These are phyloP conservation scores for Rana temporaria DNA, from an alignment of 2,113 vertebrate species.

Conservation along the genomic window DNA sequence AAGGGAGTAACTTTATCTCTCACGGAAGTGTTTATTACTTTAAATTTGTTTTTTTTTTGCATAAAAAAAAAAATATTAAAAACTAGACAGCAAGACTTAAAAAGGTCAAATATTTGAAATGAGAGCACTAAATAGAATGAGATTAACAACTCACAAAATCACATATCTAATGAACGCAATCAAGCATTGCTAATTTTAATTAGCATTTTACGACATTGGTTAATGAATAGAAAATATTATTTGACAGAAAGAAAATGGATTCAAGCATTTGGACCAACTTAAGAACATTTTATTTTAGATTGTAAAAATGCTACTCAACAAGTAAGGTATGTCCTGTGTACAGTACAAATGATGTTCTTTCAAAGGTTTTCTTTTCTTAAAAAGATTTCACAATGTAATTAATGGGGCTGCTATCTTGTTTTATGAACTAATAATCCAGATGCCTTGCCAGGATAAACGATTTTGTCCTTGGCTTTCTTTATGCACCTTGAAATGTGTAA, in stretches of 20 bases:
- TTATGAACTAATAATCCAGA: conserved; percentile 57
- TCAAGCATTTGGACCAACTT: background rate
- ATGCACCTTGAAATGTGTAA: conserved; percentile 58
- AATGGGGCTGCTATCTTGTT: conserved; percentile 27
- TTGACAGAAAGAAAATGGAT: background rate
- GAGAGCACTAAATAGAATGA: conserved; percentile 25
- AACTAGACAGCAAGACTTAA: conserved; percentile 8
- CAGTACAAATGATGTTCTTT: conserved; percentile 33
- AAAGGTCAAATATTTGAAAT: conserved; percentile 43
- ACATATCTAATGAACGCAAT: conserved; percentile 25
- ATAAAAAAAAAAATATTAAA: background rate
- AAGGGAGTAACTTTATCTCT: too few species aligned
- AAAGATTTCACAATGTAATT: conserved; percentile 37
- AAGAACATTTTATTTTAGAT: background rate
- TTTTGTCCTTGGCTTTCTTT: conserved; percentile 51
- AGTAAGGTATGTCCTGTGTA: background rate
- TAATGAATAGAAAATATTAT: conserved; percentile 32
- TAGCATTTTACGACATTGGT: conserved; percentile 31
- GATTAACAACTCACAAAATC: conserved; percentile 36
- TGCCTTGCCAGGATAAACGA: conserved; percentile 51
- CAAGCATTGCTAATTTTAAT: conserved; percentile 45
- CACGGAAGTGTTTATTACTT: too few species aligned
- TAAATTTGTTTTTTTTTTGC: background rate
- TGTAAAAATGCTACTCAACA: background rate
- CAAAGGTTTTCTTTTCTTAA: conserved; percentile 26